A percentile compares a stretch with the other conserved stretches of the same genome.
These are phyloP conservation scores for Lycophotia porphyrea DNA, from an alignment of 2,888 invertebrate genomes.

Conservation along the genomic window DNA sequence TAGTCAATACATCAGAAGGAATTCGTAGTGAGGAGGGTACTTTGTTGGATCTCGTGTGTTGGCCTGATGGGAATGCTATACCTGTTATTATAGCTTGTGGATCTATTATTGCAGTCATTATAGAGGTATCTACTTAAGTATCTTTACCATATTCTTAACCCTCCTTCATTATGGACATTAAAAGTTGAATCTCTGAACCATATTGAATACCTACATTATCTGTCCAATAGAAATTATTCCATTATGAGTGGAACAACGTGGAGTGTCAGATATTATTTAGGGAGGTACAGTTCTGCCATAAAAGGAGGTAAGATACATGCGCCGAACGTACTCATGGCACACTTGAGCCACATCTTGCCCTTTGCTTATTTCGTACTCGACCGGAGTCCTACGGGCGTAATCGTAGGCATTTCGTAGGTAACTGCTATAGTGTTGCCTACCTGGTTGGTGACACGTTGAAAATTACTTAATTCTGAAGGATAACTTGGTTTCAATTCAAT, in stretches of 20 bases:
- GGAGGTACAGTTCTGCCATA: neutral
- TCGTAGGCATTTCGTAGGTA: neutral
- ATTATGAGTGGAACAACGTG: neutral
- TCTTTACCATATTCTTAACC: neutral
- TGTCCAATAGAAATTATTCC: too few species aligned
- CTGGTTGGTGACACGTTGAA: neutral
- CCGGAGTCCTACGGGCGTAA: neutral
- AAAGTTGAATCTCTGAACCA: neutral
- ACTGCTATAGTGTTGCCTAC: too few species aligned
- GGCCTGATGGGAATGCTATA: constrained; percentile 88
- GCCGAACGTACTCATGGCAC: neutral
- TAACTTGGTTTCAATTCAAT: neutral
- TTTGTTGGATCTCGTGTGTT: constrained; percentile 85
- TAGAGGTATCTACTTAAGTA: constrained; percentile 75
- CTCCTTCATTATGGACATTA: neutral
- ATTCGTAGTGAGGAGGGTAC: constrained; percentile 87
- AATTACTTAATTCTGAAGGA: neutral
- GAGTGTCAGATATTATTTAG: neutral
- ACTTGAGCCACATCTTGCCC: neutral
- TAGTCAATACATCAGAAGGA: constrained; percentile 86
- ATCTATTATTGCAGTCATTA: constrained; percentile 84
- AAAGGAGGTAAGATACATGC: neutral
- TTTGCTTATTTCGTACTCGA: neutral
- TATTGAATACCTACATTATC: neutral
- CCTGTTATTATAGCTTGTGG: constrained; percentile 86